Evolutionary conservation across 1,140 invertebrate species (phyloP), one percentile per base, ranked within the genome.

Genomic region (Megathymus violae): DNA sequence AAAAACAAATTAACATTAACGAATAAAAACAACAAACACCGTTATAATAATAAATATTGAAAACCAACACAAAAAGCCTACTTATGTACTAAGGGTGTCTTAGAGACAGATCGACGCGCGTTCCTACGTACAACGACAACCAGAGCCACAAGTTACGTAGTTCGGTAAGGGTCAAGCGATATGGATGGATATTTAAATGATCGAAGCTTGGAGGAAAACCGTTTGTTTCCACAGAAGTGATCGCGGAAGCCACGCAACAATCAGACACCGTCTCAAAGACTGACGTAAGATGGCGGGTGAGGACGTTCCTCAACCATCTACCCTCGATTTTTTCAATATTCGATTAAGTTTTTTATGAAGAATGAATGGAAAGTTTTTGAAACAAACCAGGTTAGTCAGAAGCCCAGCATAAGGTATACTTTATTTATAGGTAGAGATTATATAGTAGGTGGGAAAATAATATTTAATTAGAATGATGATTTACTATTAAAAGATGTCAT

Each of bases 201-300:
- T 47, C 15, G 4, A 62, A 54, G 22, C n/a, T 62, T 43, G 19
- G 25, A 11, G 14, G 47, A 56, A 62, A 69, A 69, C 71, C 52
- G 19, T 9, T 27, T 44, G 47, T 70, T 76, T 65, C 67, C 69
- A 19, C 52, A 43, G 47, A 58, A 59, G 63, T 47, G 47, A 67
- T 64, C 69, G 71, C 71, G 73, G 47, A 56, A 44, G 58, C 59
- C 63, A 61, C 73, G 71, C 64, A 61, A 52, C 69, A 71, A 58
- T 74, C 71, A 67, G 62, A 65, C 40, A 69, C 76, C n/a, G 75
- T 80, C 80, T 74, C 69, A 80, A 67, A 80, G 75, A 85, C 82
- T 85, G 75, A 46, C 43, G 31, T 16, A 44, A 38, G 16, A 48
- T 47, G 58, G 60, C 46, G 44, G 52, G 13, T 10, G 9, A 19